These are phyloP conservation scores for Thalassarche chlororhynchos DNA, from an alignment of 2,113 vertebrate species.

Conservation along the genomic window DNA sequence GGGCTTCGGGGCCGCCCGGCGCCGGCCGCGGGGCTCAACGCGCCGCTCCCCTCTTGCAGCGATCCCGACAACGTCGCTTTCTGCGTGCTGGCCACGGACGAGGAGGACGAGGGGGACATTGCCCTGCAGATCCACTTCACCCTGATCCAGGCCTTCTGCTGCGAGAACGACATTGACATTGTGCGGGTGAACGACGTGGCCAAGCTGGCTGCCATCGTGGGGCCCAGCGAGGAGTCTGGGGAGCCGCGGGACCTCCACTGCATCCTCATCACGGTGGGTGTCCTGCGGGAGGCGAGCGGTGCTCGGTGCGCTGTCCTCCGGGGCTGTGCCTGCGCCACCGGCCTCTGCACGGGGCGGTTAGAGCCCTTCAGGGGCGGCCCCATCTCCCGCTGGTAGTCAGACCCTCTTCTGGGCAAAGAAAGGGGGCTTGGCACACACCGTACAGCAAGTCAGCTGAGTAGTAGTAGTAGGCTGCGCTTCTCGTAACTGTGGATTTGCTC, in stretches of 20 bases:
- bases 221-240: slow-evolving; percentile 79
- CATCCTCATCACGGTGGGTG: slow-evolving; percentile 94
- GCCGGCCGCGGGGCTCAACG: neutral
- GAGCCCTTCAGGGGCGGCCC: neutral
- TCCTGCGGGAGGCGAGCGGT: neutral
- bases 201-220: slow-evolving; percentile 87
- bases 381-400: fast-evolving
- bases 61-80: slow-evolving; percentile 96
- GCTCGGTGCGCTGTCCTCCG: fast-evolving
- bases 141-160: slow-evolving; percentile 97
- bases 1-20: fast-evolving
- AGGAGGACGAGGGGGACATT: slow-evolving; percentile 94
- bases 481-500: neutral
- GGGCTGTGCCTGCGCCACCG: fast-evolving
- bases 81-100: slow-evolving; percentile 91
- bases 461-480: neutral
- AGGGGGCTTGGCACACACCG: fast-evolving
- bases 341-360: fast-evolving
- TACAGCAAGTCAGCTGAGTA: neutral
- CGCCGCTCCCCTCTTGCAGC: slow-evolving; percentile 55
- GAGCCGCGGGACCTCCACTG: slow-evolving; percentile 92
- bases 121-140: slow-evolving; percentile 99
- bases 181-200: slow-evolving; percentile 90
- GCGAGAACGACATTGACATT: slow-evolving; percentile 96
- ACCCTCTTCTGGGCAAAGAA: neutral